Evolutionary conservation across 2,113 vertebrate genomes (phyloP), one percentile per base, ranked within the genome.

Genomic region (Brachionichthys hirsutus): DNA sequence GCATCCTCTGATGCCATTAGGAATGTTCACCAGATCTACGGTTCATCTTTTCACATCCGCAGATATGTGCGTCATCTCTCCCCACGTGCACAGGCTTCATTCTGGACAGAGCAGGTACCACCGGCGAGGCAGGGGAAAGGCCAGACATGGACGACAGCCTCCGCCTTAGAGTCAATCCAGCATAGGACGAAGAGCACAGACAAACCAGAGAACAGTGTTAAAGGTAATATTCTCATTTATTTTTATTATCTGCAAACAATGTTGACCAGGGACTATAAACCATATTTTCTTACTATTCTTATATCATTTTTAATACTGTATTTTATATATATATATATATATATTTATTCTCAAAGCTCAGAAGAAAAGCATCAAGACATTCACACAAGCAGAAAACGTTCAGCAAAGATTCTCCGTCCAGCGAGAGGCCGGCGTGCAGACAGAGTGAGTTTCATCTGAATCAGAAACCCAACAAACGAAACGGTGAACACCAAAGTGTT

Each of bases 401-500:
- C 64, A 55, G 10, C 73, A 67, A 36, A 74, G 18, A 17, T 12
- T 52, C 5, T 49, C 53, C 0, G 5, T 60, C n/a, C 64, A 72
- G 51, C 72, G 44, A 44, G 85, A 88, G 5, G 30, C 65, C 13
- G 44, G 83, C 35, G 62, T 70, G 40, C 91, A 91, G 67, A 92
- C 91, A 38, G 81, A 86, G 92, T 92, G 59, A 90, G 90, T 90
- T 46, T 24, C 18, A 10, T 42, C 38, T 17, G 2, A 20, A 46
- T 53, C 20, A 15, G 16, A 36, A 35, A 35, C 4, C 16, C 12
- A 11, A 3, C 24, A n/a, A n/a, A n/a, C 8, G 24, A 30, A 30
- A 30, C 24, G 8, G 24, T 30, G 8, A 30, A 30, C 8, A 30
- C 4, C 24, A 30, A 8, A 8, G 24, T 30, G 24, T 30, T 30